Evolutionary conservation across 2,888 invertebrate species (phyloP), one percentile per base, ranked within the genome.

Genomic region (Ectemnius continuus): DNA sequence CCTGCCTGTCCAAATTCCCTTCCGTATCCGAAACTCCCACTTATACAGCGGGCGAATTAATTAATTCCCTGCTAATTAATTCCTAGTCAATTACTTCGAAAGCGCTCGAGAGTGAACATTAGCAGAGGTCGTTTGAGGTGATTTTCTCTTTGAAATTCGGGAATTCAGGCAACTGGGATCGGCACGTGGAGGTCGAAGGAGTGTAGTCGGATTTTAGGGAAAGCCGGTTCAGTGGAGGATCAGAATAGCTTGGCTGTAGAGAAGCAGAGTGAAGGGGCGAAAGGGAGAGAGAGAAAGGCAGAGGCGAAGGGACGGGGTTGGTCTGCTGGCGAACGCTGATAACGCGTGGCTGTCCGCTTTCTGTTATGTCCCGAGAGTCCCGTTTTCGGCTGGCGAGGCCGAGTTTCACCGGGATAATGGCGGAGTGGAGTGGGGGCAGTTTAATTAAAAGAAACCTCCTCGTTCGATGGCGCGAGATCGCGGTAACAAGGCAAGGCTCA

Each of bases 401-500:
- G 68, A 75, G 69, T 57, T 47, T 48, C 60, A 64, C 48, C 52
- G 60, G 67, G 67, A 56, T 61, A 69, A 61, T 14, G 60, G 61
- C 47, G 65, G 62, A 36, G 61, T 2, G 47, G 28, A 36, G 70
- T 70, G 59, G 79, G 75, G 62, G 86, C 86, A 87, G 88, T 90
- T 90, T 90, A 90, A 90, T 90, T 90, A 89, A 90, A 89, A 89
- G 90, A 90, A 90, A 89, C 88, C 89, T 88, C 85, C 75, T 77
- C 75, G 83, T 79, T 81, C 76, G 80, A 77, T 70, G 80, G 72
- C 69, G 79, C 75, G 78, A 83, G 82, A 77, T 79, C 77, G 80
- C 74, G 77, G 73, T 73, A 83, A 84, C 83, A 82, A 79, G 79
- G 16, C 83, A 82, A 79, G 79, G 16, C 16, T 11, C 52, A 74